These are phyloP conservation scores for Metaphire vulgaris DNA, from an alignment of 1,140 invertebrate genomes.

Conservation along the genomic window DNA sequence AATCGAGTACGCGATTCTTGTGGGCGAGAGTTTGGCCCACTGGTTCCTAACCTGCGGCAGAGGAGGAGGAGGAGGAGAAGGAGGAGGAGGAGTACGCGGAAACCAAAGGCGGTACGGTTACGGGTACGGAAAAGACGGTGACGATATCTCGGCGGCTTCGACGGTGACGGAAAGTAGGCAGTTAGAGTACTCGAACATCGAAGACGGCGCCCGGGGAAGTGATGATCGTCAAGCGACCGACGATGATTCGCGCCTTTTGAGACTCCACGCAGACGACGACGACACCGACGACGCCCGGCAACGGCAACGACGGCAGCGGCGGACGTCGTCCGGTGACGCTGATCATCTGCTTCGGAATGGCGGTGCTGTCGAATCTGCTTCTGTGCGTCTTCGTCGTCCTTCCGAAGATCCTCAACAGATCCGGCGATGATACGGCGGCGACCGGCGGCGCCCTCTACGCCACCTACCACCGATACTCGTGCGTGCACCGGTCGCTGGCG, in stretches of 20 bases:
- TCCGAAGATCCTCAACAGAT: neutral
- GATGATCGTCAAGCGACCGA: neutral
- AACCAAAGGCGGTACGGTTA: neutral
- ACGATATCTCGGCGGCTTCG: too few relatives aligned
- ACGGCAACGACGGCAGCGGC: neutral
- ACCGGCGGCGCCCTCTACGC: neutral
- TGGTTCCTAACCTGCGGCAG: neutral
- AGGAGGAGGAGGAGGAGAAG: neutral
- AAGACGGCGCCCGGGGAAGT: neutral
- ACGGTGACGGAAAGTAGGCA: too few relatives aligned
- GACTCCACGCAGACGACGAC: too few relatives aligned
- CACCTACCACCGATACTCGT: neutral
- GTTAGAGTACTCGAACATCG: neutral
- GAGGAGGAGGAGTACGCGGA: neutral
- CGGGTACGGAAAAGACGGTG: neutral
- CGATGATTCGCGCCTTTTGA: too few relatives aligned
- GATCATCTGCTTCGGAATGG: too few relatives aligned
- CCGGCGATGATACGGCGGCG: neutral
- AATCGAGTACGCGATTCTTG: neutral
- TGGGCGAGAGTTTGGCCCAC: neutral
- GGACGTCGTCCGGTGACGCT: neutral
- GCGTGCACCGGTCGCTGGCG: neutral
- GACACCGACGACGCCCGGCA: neutral
- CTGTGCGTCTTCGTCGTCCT: neutral
- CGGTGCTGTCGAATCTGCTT: neutral